Base-by-base conservation (phyloP, 2,888 invertebrate genomes). In the Drosophila rellima region DNA sequence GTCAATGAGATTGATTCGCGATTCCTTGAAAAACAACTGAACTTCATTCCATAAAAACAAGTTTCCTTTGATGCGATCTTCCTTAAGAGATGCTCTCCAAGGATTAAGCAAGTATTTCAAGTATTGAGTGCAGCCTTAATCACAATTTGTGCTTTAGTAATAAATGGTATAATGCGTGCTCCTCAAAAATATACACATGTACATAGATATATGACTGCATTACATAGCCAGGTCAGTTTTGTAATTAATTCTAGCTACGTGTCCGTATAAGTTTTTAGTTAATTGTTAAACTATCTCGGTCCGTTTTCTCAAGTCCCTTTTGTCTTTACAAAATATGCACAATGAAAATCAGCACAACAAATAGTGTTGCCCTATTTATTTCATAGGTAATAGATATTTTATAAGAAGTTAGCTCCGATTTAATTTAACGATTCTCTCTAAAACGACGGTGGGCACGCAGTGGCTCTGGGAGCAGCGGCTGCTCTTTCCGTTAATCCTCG, bases 101-200 rank as follows among this genome's bases (percentile, higher is more conserved):
- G 10, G n/a, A 18, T 31, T 29, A 40, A 40, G 40, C 40, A 31
- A 31, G 31, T 40, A 29, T 8, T 29, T 40, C 3, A 40, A 20
- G 29, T 31, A 44, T 44, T 20, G 8, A 29, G 54, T 55, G 54
- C 54, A 55, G 42, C 17, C 39, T 52, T 52, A 55, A 33, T 55
- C 42, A 42, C 54, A 55, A 55, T 20, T 42, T 20, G 54, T 55
- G 54, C 33, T 33, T 20, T 20, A 55, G 6, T 33, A 31, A 15
- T 42, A 42, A 42, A 42, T 55, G 54, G n/a, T 42, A 33, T 55
- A 20, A 55, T 42, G 42, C 54, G 54, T 55, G 54, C 54, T 55
- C 42, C 56, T 59, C 48, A 40, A 33, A 40, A 33, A 65, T 39
- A 67, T 44, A 42, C 51, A 55, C 45, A 51, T 23, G 23, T 37